Evolutionary conservation across 2,113 vertebrate species (phyloP).

Genomic region (Indri indri): DNA sequence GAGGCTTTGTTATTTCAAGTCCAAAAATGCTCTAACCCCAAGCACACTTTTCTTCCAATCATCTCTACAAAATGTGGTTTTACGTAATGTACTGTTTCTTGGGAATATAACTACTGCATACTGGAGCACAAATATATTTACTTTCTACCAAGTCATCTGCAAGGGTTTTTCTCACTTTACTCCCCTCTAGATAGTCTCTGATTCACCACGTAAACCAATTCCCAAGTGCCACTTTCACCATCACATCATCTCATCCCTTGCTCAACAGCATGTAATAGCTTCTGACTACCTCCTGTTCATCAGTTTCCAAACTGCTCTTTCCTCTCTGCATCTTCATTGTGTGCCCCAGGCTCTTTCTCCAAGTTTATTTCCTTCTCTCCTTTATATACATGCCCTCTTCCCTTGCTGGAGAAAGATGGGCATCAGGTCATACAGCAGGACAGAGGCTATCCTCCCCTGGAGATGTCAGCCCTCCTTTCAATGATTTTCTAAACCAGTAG

Average conservation of each 20-base stretch:
- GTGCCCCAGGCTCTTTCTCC: not conserved
- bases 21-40: not conserved
- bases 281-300: not conserved
- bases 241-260: not conserved
- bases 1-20: not conserved
- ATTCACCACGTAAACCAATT: not conserved
- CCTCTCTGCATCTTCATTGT: not conserved
- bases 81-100: not conserved
- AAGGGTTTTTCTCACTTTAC: not conserved
- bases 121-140: not conserved
- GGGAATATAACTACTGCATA: not conserved
- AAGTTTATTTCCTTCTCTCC: not conserved
- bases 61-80: not conserved
- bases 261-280: not conserved
- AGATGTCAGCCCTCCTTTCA: not conserved
- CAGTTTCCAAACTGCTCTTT: not conserved
- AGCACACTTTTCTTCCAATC: not conserved
- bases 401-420: not conserved
- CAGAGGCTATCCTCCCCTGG: not conserved
- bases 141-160: not conserved
- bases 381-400: not conserved
- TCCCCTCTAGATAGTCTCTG: not conserved
- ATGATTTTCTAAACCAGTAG: not conserved
- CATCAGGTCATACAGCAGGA: not conserved
- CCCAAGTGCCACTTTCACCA: not conserved